Evolutionary conservation across 35 echinoderm and acorn worm species (phyloP).

Genomic region (Patiria miniata): DNA sequence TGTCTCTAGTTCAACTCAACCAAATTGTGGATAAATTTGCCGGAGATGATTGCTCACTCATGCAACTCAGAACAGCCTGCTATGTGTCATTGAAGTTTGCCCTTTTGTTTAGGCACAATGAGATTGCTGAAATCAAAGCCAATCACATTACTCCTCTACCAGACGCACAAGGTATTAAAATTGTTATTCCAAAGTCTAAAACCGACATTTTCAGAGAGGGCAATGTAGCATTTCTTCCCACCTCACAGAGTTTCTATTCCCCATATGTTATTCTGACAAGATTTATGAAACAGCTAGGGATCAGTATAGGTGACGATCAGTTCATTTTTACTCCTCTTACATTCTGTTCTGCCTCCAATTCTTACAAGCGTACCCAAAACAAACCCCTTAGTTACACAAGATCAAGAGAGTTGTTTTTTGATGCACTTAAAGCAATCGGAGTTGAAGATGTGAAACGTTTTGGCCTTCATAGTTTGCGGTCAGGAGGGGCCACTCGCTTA

Average conservation of each 20-base stretch:
- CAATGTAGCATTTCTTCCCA: too few relatives aligned
- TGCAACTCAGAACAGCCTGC: too few relatives aligned
- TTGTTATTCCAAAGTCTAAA: neutral
- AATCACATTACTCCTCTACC: neutral
- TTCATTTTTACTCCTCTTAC: neutral
- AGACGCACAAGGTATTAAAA: neutral
- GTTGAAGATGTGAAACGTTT: neutral
- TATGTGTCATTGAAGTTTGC: too few relatives aligned
- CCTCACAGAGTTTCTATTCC: too few relatives aligned
- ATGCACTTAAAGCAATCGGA: neutral
- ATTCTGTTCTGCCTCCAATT: neutral
- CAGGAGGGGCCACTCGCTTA: neutral
- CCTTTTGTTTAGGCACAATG: too few relatives aligned
- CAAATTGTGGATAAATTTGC: too few relatives aligned
- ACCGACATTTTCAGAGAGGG: too few relatives aligned
- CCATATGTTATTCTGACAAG: neutral
- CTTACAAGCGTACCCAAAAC: neutral
- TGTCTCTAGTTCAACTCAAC: neutral
- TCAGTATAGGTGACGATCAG: neutral
- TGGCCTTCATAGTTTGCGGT: neutral
- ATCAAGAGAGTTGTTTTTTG: neutral
- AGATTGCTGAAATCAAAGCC: too few relatives aligned
- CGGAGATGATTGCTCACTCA: too few relatives aligned
- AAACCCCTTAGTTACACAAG: neutral
- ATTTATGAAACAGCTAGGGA: neutral